Evolutionary conservation across 2,888 invertebrate species (phyloP).

Genomic region (Athalia cordata): DNA sequence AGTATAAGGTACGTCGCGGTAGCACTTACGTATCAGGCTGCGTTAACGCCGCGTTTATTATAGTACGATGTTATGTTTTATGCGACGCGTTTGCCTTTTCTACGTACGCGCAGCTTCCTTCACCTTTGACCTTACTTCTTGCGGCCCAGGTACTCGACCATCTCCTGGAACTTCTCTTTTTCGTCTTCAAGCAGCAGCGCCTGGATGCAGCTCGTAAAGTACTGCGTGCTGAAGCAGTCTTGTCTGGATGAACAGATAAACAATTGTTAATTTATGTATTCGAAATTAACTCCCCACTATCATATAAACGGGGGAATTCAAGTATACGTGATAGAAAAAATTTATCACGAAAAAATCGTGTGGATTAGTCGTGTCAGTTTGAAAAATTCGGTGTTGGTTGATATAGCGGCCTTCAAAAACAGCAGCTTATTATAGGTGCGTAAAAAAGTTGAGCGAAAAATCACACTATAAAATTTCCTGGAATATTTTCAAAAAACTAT

Average conservation of each 20-base stretch:
- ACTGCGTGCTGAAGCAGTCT: constrained; percentile 86
- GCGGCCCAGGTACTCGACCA: constrained; percentile 87
- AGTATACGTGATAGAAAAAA: neutral
- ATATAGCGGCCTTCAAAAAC: too few relatives aligned
- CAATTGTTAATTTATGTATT: constrained; percentile 28
- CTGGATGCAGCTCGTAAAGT: constrained; percentile 88
- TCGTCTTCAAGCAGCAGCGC: constrained; percentile 86
- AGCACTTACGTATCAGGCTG: constrained; percentile 40
- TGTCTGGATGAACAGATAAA: constrained; percentile 77
- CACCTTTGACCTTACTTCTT: constrained; percentile 71
- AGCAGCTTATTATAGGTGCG: too few relatives aligned
- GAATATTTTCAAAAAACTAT: too few relatives aligned
- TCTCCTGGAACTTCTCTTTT: constrained; percentile 84
- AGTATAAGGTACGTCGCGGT: constrained; percentile 36
- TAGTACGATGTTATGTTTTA: constrained; percentile 15
- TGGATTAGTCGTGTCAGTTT: too few relatives aligned
- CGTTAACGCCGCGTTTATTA: constrained; percentile 31
- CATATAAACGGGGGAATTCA: too few relatives aligned
- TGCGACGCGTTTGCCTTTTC: constrained; percentile 44
- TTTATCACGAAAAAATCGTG: too few relatives aligned
- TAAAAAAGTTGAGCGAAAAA: too few relatives aligned
- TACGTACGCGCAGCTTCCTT: constrained; percentile 35
- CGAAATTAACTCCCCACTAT: neutral
- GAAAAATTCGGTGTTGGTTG: too few relatives aligned
- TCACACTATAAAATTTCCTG: too few relatives aligned